Base-by-base conservation (phyloP, 2,888 invertebrate species). In the Augochlorella aurata region DNA sequence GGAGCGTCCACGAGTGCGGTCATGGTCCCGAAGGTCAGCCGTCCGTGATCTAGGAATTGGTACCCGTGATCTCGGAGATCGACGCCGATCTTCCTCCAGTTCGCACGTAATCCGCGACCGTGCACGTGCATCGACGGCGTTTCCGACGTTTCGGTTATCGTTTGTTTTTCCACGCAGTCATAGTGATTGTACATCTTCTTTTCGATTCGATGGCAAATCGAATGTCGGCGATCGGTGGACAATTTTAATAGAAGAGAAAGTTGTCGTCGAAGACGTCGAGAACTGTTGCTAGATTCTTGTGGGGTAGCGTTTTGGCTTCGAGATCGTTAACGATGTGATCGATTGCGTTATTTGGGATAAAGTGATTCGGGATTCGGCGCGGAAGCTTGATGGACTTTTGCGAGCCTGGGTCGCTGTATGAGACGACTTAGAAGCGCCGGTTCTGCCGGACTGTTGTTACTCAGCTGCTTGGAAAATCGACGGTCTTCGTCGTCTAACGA, bases 1-100 rank as follows among this genome's bases (percentile, higher is more conserved):
- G 73, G 63, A 78, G 21, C 70, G 78, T 81, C 80, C 80, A 82
- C 74, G 80, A 85, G 82, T 82, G 73, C 82, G 73, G 80, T 77
- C 78, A 77, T 77, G 77, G 81, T 68, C 68, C 24, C 49, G 71
- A 70, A 66, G 72, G 58, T 65, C 45, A 73, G 73, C 12, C 38
- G 74, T 84, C 52, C 50, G 61, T 68, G 29, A 21, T 71, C 47
- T 49, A 63, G n/a, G 75, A 61, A 69, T 73, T 61, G 47, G 47
- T 77, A 69, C 52, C 21, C 49, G n/a, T 66, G 63, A 0, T 54
- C 16, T 69, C 29, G 29, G 61, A 79, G 72, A 69, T 67, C 52
- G 61, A 38, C 38, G 38, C 38, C 38, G 5, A 38, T 38, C 38
- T 70, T 77, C 50, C 49, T 66, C 66, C 74, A 58, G 50, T 79